phyloP scores from a whole-genome alignment of 1,140 invertebrate genomes.

The Chymomyza costata region DNA sequence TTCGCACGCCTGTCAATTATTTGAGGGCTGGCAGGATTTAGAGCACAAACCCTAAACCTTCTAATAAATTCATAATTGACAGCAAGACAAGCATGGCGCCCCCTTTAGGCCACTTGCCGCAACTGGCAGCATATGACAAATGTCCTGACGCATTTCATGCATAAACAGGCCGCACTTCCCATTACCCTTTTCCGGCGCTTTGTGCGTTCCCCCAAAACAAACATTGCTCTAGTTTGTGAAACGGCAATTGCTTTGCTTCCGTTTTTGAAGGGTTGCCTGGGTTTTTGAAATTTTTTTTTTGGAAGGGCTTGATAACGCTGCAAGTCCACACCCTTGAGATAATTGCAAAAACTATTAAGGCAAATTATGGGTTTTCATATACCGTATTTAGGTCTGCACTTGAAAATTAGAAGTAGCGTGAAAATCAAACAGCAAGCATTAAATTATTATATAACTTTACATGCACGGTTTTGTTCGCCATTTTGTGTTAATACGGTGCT shows the following conservation, averaged over 20 bases:
- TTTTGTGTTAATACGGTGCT: background rate
- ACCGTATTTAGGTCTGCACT: constrained; percentile 37
- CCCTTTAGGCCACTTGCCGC: background rate
- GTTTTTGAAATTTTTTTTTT: constrained; percentile 8
- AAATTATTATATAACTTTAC: constrained; percentile 69
- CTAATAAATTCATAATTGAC: constrained; percentile 46
- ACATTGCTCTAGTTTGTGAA: no score
- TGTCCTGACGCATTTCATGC: no score
- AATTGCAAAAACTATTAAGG: constrained; percentile 73
- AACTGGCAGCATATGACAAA: background rate
- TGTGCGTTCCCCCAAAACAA: no score
- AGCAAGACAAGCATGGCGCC: no score
- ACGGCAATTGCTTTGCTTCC: constrained; percentile 27
- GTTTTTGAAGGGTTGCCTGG: constrained; percentile 25
- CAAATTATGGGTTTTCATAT: constrained; percentile 72
- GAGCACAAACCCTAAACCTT: no score
- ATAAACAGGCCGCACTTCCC: constrained; percentile 50
- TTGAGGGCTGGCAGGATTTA: no score
- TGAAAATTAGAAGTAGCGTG: constrained; percentile 59
- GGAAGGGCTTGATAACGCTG: no score
- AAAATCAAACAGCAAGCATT: constrained; percentile 68
- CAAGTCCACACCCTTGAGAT: constrained; percentile 46
- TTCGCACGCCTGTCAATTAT: no score
- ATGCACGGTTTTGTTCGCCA: no score
- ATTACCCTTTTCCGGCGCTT: background rate